Base-by-base conservation (phyloP, 2,888 invertebrate species). In the Cataglyphis rosenhaueri region DNA sequence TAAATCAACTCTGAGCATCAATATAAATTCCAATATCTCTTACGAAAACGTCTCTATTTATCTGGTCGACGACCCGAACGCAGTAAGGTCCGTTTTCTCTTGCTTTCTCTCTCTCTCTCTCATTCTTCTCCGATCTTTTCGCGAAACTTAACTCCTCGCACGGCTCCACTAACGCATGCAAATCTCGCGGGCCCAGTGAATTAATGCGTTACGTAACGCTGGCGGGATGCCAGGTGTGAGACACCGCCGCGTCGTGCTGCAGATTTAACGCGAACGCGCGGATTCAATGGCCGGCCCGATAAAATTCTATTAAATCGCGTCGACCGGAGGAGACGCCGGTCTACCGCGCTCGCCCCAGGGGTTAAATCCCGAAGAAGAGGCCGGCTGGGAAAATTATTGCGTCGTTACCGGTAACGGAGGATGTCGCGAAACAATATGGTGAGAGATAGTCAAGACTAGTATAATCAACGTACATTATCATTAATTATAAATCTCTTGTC, bases 181-280 rank as follows among this genome's bases (percentile, higher is more conserved):
- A 85, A 87, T 87, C 71, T 78, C 62, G 55, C 35, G 55, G 64
- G 70, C 59, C 76, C 84, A 59, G 65, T 85, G 85, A 88, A 90
- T 90, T 87, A 89, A 90, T 85, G 82, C 73, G 81, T 87, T 87
- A 85, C 89, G 85, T 82, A 88, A 87, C 65, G 62, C 68, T 90
- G 90, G 90, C 87, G 21, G 12, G 8, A 15, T n/a, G 91, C 90
- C 89, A 90, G 85, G 84, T 88, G 83, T 66, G 70, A 82, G 85
- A 64, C 81, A 81, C 21, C 12, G 52, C 48, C 25, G 52, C 12
- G 52, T 35, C 25, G 52, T 55, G 38, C n/a, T 38, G n/a, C 57
- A n/a, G 55, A 74, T 86, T 84, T 64, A 74, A 82, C 82, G 38
- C 78, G 25, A 44, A 44, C 44, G 44, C 15, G 35, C 48, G 48